Base-by-base conservation (phyloP, 2,797 vertebrate genomes). In the Galago senegalensis region DNA sequence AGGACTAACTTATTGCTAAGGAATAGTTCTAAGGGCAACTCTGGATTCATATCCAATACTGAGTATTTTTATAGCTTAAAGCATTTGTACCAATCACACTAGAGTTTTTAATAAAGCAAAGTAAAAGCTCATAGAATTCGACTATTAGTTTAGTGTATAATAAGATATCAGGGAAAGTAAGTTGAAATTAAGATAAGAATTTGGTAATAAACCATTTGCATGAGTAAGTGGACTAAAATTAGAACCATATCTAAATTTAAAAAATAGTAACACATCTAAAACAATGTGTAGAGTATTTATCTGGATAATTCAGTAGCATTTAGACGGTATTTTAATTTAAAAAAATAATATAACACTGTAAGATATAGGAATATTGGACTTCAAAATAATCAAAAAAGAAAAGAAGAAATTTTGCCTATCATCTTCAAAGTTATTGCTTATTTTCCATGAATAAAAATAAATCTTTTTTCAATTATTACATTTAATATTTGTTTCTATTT, bases 61-160 rank as follows among this genome's bases (percentile, higher is more conserved):
- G 34, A 79, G 29, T 75, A 85, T 95, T 96, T 97, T 90, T 75
- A 69, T 11, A 63, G 43, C 46, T 72, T 79, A 95, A 80, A 95
- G 75, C 17, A 49, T 80, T 91, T 82, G 43, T 86, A 77, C 37
- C 85, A 97, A 81, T 94, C 85, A 90, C 67, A 96, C 34, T 40
- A 94, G 91, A 97, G 96, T 97, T 96, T 97, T 97, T 97, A 87
- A 95, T 97, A 96, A 97, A 96, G 95, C 61, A 97, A 96, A 21
- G 76, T 96, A 87, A 58, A 89, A 96, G 46, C 91, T 97, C 96
- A 94, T 92, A 93, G 82, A 92, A 75, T 97, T 46, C 83, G 16
- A 94, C 25, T 31, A 9, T 58, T 76, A 23, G 79, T 76, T 86
- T 89, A 46, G 16, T 88, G 25, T 58, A 73, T 58, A 65, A 25